Percentiles rank a stretch among this genome's conserved stretches.
These are phyloP conservation scores for Drosophila niveifrons DNA, from an alignment of 2,888 invertebrate species.

Conservation along the genomic window DNA sequence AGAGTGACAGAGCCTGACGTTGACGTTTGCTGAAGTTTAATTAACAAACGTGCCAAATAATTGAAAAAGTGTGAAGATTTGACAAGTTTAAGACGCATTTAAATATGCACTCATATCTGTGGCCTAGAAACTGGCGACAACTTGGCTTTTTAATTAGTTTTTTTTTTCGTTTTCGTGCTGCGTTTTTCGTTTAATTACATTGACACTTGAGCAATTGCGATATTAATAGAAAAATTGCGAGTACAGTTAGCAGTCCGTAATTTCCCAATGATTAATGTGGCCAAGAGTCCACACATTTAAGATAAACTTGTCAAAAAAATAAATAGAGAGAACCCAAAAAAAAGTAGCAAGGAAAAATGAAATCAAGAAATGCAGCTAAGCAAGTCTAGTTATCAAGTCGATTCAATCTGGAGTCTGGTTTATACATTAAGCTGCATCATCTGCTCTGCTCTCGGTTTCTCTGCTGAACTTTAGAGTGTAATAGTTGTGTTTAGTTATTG, in stretches of 20 bases:
- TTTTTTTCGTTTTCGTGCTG: constrained; percentile 7
- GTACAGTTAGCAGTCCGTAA: constrained; percentile 33
- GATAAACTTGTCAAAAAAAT: constrained; percentile 19
- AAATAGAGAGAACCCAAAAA: neutral
- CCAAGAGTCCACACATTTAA: constrained; percentile 26
- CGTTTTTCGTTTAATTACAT: constrained; percentile 62
- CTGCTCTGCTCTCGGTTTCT: neutral
- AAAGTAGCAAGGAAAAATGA: neutral
- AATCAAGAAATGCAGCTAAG: constrained; percentile 11
- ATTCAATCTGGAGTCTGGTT: constrained; percentile 3
- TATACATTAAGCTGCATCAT: constrained; percentile 10
- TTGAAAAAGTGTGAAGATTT: constrained; percentile 84
- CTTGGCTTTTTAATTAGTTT: constrained; percentile 69
- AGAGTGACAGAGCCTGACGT: constrained; percentile 57
- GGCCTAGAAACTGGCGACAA: constrained; percentile 71
- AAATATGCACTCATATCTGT: constrained; percentile 42
- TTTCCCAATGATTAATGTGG: constrained; percentile 44
- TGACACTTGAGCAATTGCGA: constrained; percentile 65
- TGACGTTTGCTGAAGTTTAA: constrained; percentile 83
- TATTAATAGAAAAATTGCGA: constrained; percentile 43
- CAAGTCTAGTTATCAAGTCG: constrained; percentile 1
- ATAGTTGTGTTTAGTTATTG: neutral
- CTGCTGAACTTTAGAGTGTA: constrained; percentile 7
- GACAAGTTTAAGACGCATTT: constrained; percentile 84
- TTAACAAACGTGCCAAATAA: constrained; percentile 84